Evolutionary conservation across 2,888 invertebrate species (phyloP).

Genomic region (Lutraria lutraria): DNA sequence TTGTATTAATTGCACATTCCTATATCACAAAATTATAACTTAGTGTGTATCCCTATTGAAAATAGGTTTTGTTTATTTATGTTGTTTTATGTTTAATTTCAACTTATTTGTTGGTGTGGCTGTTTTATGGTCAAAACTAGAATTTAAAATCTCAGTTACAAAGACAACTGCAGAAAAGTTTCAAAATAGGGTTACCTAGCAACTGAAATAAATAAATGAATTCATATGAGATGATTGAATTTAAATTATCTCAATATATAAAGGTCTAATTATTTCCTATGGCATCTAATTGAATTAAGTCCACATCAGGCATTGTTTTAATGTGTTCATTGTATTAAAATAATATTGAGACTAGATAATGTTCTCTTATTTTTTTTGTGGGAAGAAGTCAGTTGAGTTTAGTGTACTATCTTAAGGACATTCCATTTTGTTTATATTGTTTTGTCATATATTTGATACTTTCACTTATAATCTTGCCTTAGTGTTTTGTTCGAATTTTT

Average conservation of each 20-base stretch:
- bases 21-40: neutral
- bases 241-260: neutral
- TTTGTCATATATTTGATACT: neutral
- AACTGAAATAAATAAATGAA: too few species aligned
- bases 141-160: too few species aligned
- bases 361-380: neutral
- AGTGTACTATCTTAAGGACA: neutral
- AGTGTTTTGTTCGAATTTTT: neutral
- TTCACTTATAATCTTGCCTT: neutral
- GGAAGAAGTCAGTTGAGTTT: neutral
- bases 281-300: neutral
- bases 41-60: neutral
- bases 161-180: too few species aligned
- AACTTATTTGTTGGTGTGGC: too few species aligned
- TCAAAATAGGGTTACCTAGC: too few species aligned
- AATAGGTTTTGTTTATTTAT: neutral
- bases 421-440: neutral
- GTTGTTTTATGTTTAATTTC: too few species aligned
- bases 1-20: neutral
- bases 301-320: neutral
- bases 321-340: neutral
- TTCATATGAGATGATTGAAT: neutral
- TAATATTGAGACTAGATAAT: too few species aligned
- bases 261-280: neutral
- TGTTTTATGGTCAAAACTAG: too few species aligned